Evolutionary conservation across 2,113 vertebrate genomes (phyloP).

Genomic region (Python bivittatus): DNA sequence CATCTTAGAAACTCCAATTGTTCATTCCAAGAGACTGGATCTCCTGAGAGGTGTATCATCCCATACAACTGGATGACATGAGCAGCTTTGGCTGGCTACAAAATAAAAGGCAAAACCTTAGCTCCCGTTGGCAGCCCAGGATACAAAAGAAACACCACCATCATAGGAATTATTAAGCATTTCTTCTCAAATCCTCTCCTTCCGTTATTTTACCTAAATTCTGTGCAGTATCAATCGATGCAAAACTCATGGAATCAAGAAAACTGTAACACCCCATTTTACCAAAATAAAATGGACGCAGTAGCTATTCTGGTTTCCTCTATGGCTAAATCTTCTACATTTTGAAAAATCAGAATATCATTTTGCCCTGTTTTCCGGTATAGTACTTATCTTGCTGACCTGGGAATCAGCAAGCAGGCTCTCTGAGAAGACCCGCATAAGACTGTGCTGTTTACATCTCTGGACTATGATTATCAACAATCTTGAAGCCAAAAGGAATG

Average conservation of each 20-base stretch:
- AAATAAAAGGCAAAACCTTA: background rate
- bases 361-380: background rate
- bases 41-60: background rate
- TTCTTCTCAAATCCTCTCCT: background rate
- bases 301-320: background rate
- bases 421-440: background rate
- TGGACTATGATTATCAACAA: background rate
- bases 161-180: background rate
- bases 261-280: background rate
- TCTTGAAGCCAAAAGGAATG: background rate
- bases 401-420: background rate
- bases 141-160: background rate
- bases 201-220: background rate
- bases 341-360: background rate
- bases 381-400: background rate
- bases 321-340: background rate
- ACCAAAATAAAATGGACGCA: background rate
- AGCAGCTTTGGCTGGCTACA: background rate
- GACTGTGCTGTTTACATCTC: background rate
- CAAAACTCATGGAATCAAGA: background rate
- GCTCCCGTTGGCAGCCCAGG: background rate
- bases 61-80: background rate
- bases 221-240: background rate
- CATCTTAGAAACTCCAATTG: constrained; percentile 4
- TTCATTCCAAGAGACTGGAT: background rate